These are phyloP conservation scores for Hypolimnas misippus DNA, from an alignment of 2,888 invertebrate species.

Conservation along the genomic window DNA sequence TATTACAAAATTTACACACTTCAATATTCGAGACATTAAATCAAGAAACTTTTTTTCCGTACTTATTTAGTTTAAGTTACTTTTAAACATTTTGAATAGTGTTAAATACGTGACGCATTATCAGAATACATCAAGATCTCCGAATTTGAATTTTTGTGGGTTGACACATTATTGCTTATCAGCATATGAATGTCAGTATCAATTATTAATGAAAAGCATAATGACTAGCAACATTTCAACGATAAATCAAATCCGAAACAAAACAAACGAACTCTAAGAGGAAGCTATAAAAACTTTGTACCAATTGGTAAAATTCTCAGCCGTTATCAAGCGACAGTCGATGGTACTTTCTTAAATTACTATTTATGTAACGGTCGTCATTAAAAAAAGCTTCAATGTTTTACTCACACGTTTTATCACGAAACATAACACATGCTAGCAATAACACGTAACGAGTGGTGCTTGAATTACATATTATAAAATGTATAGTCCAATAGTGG, in stretches of 20 bases:
- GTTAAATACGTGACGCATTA: no score
- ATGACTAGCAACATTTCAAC: background rate
- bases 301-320: background rate
- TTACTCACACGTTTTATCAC: slow-evolving; percentile 64
- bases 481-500: slow-evolving; percentile 51
- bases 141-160: no score
- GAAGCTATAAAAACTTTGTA: background rate
- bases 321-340: slow-evolving; percentile 27
- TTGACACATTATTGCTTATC: no score
- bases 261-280: background rate
- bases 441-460: slow-evolving; percentile 60
- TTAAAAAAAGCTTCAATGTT: slow-evolving; percentile 55
- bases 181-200: background rate
- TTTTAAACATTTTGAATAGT: no score
- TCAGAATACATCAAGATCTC: no score
- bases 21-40: no score
- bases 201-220: background rate
- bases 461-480: slow-evolving; percentile 56
- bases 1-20: no score
- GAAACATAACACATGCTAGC: slow-evolving; percentile 64
- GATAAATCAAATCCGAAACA: background rate
- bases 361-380: slow-evolving; percentile 42
- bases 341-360: slow-evolving; percentile 35
- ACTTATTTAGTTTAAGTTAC: no score
- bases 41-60: no score